Percentiles rank a stretch among this genome's conserved stretches.
Conservation (phyloP, 2,113 vertebrate species). For the Phaetusa simplex region DNA sequence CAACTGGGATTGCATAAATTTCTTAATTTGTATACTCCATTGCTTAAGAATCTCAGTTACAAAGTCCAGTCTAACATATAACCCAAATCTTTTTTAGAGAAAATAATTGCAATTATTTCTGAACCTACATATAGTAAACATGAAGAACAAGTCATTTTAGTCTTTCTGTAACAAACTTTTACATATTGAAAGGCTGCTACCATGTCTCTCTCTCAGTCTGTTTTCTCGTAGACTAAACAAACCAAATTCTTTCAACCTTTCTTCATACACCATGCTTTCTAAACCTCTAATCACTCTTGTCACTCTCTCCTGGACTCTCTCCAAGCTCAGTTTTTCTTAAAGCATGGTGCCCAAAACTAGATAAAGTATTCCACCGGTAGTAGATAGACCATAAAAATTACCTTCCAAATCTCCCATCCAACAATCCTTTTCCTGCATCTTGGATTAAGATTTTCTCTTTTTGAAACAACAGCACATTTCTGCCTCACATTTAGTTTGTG, state of each 20-base stretch:
- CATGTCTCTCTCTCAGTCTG: background rate
- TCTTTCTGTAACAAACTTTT: background rate
- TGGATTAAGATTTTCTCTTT: background rate
- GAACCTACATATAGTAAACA: background rate
- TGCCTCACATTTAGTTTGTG: background rate
- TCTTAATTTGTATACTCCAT: background rate
- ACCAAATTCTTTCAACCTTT: slow-evolving; percentile 50
- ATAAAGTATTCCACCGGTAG: slow-evolving; percentile 12
- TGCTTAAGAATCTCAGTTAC: background rate
- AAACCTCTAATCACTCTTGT: slow-evolving; percentile 54
- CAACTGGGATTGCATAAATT: background rate
- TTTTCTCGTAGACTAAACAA: slow-evolving; percentile 60
- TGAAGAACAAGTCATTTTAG: background rate
- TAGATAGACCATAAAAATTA: background rate
- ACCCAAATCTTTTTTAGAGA: background rate
- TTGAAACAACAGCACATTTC: background rate
- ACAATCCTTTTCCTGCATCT: background rate
- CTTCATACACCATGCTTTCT: slow-evolving; percentile 34
- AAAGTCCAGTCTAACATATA: background rate
- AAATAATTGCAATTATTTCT: background rate
- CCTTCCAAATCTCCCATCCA: background rate
- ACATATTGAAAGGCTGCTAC: background rate
- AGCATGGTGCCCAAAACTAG: slow-evolving; percentile 21
- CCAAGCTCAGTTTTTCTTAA: slow-evolving; percentile 28
- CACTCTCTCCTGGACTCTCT: slow-evolving; percentile 15